phyloP scores from a whole-genome alignment of 2,888 invertebrate genomes.

The Blastobasis lacticolella region DNA sequence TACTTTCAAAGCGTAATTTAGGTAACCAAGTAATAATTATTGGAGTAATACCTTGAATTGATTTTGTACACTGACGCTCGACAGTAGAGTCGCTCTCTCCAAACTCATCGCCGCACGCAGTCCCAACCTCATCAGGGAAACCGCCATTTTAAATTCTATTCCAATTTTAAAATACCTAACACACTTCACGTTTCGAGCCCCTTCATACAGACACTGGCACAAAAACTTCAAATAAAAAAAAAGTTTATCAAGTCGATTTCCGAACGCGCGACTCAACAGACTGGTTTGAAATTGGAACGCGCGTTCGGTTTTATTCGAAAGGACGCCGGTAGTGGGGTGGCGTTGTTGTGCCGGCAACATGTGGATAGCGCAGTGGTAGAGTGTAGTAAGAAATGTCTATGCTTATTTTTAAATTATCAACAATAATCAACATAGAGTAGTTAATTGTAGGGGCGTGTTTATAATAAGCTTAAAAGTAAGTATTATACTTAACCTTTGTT shows the following conservation, averaged over 20 bases:
- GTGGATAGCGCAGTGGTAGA: slow-evolving; percentile 5
- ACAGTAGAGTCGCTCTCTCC: slow-evolving; percentile 48
- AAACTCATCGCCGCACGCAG: slow-evolving; percentile 42
- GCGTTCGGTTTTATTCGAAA: slow-evolving; percentile 47
- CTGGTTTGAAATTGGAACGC: slow-evolving; percentile 42
- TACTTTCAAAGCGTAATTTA: neutral
- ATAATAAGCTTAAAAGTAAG: too few relatives aligned
- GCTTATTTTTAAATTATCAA: too few relatives aligned
- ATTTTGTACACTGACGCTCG: slow-evolving; percentile 40
- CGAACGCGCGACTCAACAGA: slow-evolving; percentile 20
- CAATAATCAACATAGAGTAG: too few relatives aligned
- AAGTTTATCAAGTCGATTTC: slow-evolving; percentile 1
- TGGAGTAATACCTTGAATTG: slow-evolving; percentile 48
- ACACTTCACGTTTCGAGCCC: slow-evolving; percentile 9
- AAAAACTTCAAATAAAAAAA: neutral
- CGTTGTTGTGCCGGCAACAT: slow-evolving; percentile 35
- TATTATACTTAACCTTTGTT: too few relatives aligned
- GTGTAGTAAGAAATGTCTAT: too few relatives aligned
- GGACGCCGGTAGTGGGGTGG: slow-evolving; percentile 25
- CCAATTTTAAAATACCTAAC: too few relatives aligned
- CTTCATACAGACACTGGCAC: slow-evolving; percentile 7
- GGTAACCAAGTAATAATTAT: too few relatives aligned
- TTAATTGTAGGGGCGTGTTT: too few relatives aligned
- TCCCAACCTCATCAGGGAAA: slow-evolving; percentile 57
- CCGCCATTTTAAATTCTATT: slow-evolving; percentile 48